phyloP scores from a whole-genome alignment of 2,113 vertebrate species.

The Isichthys henryi region DNA sequence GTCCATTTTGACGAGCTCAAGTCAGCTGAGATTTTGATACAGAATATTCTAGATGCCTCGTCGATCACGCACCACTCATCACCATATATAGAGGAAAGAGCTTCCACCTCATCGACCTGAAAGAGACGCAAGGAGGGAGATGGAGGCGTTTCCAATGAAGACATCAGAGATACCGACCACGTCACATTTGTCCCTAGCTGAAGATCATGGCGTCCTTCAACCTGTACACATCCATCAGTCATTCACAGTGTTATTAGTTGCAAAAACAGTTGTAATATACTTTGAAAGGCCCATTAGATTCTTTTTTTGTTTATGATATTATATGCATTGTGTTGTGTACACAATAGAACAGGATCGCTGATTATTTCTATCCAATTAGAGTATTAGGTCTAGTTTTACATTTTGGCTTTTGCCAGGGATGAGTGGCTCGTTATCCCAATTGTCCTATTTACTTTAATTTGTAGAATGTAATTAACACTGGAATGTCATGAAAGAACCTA shows the following conservation, averaged over 20 bases:
- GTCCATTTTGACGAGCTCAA: constrained; percentile 71
- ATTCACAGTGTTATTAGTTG: background rate
- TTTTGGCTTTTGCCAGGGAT: background rate
- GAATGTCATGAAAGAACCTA: background rate
- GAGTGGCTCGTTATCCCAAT: background rate
- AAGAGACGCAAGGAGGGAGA: background rate
- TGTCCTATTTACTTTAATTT: background rate
- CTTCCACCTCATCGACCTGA: constrained; percentile 93
- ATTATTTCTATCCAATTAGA: background rate
- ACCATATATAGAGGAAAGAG: constrained; percentile 88
- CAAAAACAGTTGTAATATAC: background rate
- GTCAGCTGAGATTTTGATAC: constrained; percentile 77
- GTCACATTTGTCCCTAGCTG: background rate
- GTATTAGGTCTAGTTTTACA: background rate
- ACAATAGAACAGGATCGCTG: background rate
- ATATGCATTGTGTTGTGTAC: background rate
- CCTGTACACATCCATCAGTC: background rate
- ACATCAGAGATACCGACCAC: background rate
- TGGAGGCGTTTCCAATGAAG: background rate
- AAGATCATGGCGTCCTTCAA: background rate
- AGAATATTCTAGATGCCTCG: constrained; percentile 83
- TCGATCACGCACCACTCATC: constrained; percentile 94
- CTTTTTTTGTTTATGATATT: background rate
- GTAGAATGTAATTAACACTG: background rate
- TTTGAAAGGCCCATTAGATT: background rate